Percentiles rank a stretch among this genome's conserved stretches.
These are phyloP conservation scores for Oceanodroma tethys DNA, from an alignment of 2,113 vertebrate species.

Conservation along the genomic window DNA sequence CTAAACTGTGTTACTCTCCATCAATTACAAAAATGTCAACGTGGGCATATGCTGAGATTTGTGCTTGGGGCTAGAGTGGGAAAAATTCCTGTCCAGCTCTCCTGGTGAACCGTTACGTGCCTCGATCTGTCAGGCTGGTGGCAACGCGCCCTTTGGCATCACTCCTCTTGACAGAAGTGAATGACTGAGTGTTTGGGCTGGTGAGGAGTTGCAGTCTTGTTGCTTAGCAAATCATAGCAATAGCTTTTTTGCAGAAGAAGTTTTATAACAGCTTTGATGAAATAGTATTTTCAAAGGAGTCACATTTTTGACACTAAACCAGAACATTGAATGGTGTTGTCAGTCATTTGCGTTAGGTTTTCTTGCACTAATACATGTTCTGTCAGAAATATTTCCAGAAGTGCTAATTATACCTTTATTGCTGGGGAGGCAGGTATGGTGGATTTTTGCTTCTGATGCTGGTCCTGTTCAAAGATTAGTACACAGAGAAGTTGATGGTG, in stretches of 20 bases:
- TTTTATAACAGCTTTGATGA: background rate
- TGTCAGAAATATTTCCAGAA: background rate
- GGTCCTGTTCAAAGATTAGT: background rate
- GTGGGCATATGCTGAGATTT: background rate
- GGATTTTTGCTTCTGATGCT: background rate
- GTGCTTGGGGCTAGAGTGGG: background rate
- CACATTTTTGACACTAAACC: background rate
- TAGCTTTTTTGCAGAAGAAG: background rate
- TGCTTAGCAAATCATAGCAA: background rate
- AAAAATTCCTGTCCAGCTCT: background rate
- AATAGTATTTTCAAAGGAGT: background rate
- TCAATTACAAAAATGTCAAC: background rate
- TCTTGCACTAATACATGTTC: background rate
- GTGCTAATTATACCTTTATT: background rate
- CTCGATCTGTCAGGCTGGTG: background rate
- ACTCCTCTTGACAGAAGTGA: background rate
- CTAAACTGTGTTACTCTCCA: background rate
- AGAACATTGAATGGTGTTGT: background rate
- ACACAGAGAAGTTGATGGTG: background rate
- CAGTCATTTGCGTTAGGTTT: background rate
- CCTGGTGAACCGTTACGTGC: rapidly evolving
- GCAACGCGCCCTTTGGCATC: background rate
- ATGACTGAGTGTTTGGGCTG: background rate
- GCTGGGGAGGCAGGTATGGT: background rate
- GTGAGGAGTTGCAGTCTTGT: background rate